phyloP scores from a whole-genome alignment of 2,888 invertebrate genomes.

The Leucoptera coffeella region DNA sequence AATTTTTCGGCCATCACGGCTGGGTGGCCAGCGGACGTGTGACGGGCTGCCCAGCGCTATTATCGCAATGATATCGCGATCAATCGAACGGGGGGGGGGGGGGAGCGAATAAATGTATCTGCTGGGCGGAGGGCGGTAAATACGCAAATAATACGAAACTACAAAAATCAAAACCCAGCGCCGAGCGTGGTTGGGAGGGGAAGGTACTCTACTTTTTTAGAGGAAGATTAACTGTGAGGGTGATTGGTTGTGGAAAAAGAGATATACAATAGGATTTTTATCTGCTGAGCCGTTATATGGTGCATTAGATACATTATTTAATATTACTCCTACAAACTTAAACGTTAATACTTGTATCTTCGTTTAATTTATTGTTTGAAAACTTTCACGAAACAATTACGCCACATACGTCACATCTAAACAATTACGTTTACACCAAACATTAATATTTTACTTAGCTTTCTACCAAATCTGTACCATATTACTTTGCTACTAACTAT shows the following conservation, averaged over 20 bases:
- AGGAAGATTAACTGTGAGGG: no score
- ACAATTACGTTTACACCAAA: no score
- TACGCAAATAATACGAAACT: conserved; percentile 55
- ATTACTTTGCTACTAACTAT: no score
- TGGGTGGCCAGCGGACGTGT: conserved; percentile 10
- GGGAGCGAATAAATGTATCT: conserved; percentile 47
- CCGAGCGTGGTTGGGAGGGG: conserved; percentile 20
- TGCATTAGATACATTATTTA: neutral
- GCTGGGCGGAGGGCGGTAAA: conserved; percentile 48
- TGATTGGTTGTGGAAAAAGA: neutral
- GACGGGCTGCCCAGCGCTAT: conserved; percentile 19
- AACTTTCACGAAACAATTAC: no score
- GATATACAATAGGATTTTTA: no score
- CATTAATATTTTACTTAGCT: no score
- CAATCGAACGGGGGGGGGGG: conserved; percentile 34
- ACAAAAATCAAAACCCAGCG: conserved; percentile 55
- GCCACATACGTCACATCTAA: no score
- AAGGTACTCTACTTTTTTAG: conserved; percentile 21
- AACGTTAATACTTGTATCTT: neutral
- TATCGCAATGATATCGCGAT: conserved; percentile 54
- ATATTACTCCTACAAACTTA: neutral
- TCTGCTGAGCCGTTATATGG: no score
- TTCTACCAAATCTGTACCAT: no score
- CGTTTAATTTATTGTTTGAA: neutral
- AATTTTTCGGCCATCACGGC: conserved; percentile 14